Evolutionary conservation across 2,888 invertebrate genomes (phyloP).

Genomic region (Scaptomyza tumidula): DNA sequence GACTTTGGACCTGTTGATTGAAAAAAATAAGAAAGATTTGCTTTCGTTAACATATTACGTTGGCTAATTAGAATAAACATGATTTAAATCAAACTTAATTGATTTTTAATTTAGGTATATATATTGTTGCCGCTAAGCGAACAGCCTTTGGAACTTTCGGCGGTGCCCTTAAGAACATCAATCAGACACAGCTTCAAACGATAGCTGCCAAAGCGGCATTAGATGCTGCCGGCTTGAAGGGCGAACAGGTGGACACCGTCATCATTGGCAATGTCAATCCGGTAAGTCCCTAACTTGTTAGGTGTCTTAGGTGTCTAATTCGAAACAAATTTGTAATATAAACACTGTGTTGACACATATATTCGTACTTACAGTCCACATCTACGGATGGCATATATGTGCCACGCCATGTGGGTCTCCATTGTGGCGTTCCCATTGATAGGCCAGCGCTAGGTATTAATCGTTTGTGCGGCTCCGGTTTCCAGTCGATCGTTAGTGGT

Average conservation of each 20-base stretch:
- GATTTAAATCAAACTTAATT: neutral
- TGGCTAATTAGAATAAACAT: conserved; percentile 40
- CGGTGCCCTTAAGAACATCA: conserved; percentile 90
- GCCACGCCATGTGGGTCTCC: conserved; percentile 94
- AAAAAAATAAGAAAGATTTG: conserved; percentile 24
- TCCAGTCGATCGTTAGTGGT: conserved; percentile 96
- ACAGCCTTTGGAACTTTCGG: conserved; percentile 99
- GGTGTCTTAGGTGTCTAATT: too few relatives aligned
- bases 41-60: conserved; percentile 31
- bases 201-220: conserved; percentile 92
- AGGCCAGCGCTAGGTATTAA: conserved; percentile 95
- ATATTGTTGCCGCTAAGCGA: conserved; percentile 97
- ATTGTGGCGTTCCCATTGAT: conserved; percentile 93
- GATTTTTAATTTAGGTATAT: conserved; percentile 87
- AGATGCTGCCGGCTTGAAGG: conserved; percentile 91
- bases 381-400: conserved; percentile 93
- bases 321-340: neutral
- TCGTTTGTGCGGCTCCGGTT: conserved; percentile 98
- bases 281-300: conserved; percentile 87
- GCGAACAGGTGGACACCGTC: conserved; percentile 94
- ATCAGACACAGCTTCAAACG: conserved; percentile 92
- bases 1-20: conserved; percentile 56
- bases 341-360: neutral
- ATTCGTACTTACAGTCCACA: conserved; percentile 86
- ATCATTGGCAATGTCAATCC: conserved; percentile 95